phyloP scores from a whole-genome alignment of 1,140 invertebrate species.

The Drosophila chauvacae region DNA sequence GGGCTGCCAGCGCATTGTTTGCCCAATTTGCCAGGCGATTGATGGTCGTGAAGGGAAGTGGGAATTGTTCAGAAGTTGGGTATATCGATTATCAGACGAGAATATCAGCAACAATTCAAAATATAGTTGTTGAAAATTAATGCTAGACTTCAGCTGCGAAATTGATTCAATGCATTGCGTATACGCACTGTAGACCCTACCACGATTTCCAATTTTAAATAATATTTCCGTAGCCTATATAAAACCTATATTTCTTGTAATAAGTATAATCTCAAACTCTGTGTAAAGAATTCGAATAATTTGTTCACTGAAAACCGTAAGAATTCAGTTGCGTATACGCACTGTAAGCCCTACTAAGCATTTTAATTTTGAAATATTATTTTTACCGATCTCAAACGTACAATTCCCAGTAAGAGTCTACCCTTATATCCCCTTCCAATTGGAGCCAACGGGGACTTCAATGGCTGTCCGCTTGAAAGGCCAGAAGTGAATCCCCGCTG shows the following conservation, averaged over 20 bases:
- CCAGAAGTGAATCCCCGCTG: constrained; percentile 15
- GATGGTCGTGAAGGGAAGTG: background rate
- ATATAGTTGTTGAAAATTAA: background rate
- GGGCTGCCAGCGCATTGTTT: constrained; percentile 39
- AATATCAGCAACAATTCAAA: background rate
- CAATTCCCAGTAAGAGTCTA: background rate
- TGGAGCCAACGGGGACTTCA: background rate
- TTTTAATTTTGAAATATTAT: background rate
- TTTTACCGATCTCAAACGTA: background rate
- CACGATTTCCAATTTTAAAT: background rate
- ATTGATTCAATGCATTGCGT: background rate
- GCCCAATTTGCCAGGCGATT: constrained; percentile 44
- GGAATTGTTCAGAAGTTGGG: background rate
- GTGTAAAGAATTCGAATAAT: background rate
- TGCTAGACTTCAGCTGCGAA: background rate
- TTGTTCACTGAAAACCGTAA: background rate
- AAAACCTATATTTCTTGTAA: too few relatives aligned
- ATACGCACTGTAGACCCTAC: background rate
- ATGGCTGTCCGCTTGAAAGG: constrained; percentile 9
- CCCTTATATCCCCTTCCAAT: background rate
- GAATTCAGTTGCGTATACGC: background rate
- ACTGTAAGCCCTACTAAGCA: background rate
- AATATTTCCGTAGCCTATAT: background rate
- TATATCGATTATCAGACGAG: background rate
- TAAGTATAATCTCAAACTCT: background rate